phyloP scores from a whole-genome alignment of 2,797 vertebrate genomes.

The Glyptemys insculpta region DNA sequence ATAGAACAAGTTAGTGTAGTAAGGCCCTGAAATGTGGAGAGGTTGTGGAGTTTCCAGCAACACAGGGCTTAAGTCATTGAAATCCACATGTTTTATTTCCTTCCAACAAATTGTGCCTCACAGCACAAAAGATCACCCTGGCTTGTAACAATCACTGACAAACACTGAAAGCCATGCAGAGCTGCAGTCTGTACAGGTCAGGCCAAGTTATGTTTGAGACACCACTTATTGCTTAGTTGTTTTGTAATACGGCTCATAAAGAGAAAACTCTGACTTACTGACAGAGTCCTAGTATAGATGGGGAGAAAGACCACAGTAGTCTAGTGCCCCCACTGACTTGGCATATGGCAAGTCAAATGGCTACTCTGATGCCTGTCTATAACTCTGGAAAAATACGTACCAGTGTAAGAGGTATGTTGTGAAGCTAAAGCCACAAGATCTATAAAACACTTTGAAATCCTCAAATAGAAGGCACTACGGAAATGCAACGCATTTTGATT shows the following conservation, averaged over 20 bases:
- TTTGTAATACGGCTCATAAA: neutral
- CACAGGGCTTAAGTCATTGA: neutral
- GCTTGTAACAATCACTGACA: neutral
- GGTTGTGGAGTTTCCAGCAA: neutral
- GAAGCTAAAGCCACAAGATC: neutral
- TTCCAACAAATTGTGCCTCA: neutral
- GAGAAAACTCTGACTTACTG: neutral
- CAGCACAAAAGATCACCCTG: neutral
- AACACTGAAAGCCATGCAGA: neutral
- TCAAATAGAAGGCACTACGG: conserved; percentile 1
- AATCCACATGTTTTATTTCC: neutral
- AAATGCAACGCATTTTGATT: conserved; percentile 41
- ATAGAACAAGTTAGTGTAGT: neutral
- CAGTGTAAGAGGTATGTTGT: conserved; percentile 13
- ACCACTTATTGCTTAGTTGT: neutral
- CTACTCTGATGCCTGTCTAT: neutral
- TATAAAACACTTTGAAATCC: conserved; percentile 6
- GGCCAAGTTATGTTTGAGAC: neutral
- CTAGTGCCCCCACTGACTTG: neutral
- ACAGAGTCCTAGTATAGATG: neutral
- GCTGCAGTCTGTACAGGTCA: neutral
- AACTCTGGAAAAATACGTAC: neutral
- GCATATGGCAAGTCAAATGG: conserved; percentile 15
- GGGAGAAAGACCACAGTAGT: neutral
- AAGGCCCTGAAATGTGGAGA: neutral